Evolutionary conservation across 1,140 invertebrate species (phyloP), one percentile per base, ranked within the genome.

Genomic region (Drosophila varians): DNA sequence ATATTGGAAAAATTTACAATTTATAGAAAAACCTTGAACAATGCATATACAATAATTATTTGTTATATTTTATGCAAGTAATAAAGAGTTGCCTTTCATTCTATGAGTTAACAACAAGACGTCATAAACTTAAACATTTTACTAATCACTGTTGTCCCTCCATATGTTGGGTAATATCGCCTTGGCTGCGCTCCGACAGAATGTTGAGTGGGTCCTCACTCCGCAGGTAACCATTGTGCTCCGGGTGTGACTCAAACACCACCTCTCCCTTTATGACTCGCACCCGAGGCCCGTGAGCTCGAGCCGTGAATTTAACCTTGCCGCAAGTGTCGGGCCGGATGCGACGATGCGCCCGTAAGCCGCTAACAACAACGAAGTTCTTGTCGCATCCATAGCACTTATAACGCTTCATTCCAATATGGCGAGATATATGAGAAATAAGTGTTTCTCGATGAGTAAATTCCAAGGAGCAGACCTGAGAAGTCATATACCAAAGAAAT

Each of bases 351-450:
- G 84, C 90, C 1, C 87, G 83, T 21, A 90, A 65, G 3, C 89
- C 89, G 48, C 84, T 89, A 8, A 90, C 84, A 18, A 90, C 90
- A 8, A 90, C 87, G 53, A 90, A 90, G 34, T 76, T 72, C 46
- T 90, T 89, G 25, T 90, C 80, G 21, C 89, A 90, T 4, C 89
- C 89, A 45, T 90, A 90, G 42, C 89, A 90, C 51, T 90, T 90
- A 36, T 90, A 90, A 4, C 89, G 89, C 43, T 90, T 90, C 89
- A 90, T 90, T 45, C 86, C 89, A 64, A 90, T 89, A 52, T 90
- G 89, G 12, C 89, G 89, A 0, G 89, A 90, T 4, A 90, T 48
- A 61, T 90, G 89, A 0, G 89, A 89, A 9, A 90, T 90, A 3
- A 90, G 70, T 8, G 89, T 90, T 60, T 90, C 89, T 7, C 89